phyloP scores from a whole-genome alignment of 1,140 invertebrate species.

The Drosophila malerkotliana region DNA sequence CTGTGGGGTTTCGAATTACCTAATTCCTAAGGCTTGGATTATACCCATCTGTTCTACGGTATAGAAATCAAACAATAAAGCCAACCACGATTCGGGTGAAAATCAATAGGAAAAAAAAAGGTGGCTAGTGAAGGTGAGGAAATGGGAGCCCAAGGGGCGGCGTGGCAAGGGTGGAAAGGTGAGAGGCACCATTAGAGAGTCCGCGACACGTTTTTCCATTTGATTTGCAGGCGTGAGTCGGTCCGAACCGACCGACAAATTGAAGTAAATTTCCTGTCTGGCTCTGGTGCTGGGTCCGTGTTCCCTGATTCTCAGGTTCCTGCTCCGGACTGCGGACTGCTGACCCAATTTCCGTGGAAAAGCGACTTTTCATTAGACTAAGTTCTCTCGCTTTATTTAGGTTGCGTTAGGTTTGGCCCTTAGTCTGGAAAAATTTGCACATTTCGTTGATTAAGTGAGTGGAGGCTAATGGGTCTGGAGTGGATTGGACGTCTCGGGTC shows the following conservation, averaged over 20 bases:
- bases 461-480: slow-evolving; percentile 32
- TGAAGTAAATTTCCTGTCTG: slow-evolving; percentile 75
- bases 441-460: slow-evolving; percentile 67
- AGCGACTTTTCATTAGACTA: slow-evolving; percentile 76
- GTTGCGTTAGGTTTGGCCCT: slow-evolving; percentile 35
- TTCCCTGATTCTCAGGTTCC: slow-evolving; percentile 10
- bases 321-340: slow-evolving; percentile 23
- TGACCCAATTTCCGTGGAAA: slow-evolving; percentile 77
- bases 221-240: slow-evolving; percentile 55
- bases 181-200: slow-evolving; percentile 34
- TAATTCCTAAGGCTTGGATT: neutral
- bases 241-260: slow-evolving; percentile 55
- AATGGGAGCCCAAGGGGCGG: slow-evolving; percentile 23
- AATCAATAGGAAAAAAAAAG: slow-evolving; percentile 63
- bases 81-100: slow-evolving; percentile 54
- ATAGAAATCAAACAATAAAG: slow-evolving; percentile 56
- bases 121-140: slow-evolving; percentile 17
- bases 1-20: neutral
- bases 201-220: slow-evolving; percentile 77
- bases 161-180: slow-evolving; percentile 24
- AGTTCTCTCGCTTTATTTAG: slow-evolving; percentile 49
- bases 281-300: slow-evolving; percentile 19
- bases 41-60: slow-evolving; percentile 6
- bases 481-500: slow-evolving; percentile 7
- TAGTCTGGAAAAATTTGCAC: slow-evolving; percentile 37